These are phyloP conservation scores for Buceros bicornis DNA, from an alignment of 2,797 vertebrate genomes.

Conservation along the genomic window DNA sequence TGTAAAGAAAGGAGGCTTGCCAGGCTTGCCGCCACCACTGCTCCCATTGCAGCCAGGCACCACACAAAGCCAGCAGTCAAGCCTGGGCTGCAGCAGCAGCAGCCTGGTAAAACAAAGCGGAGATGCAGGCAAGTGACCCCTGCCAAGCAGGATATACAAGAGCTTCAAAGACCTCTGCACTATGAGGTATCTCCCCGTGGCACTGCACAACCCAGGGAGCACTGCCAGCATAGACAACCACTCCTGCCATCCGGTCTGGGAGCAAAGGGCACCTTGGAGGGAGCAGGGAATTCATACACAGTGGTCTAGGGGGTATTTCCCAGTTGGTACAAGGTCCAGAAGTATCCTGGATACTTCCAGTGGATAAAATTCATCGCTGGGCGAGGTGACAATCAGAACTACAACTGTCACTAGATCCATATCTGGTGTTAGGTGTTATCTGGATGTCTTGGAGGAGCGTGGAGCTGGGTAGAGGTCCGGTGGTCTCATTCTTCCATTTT, in stretches of 20 bases:
- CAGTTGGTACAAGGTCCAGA: neutral
- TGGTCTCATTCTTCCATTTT: no score
- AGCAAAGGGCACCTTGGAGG: neutral
- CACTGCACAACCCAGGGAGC: neutral
- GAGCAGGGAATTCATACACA: neutral
- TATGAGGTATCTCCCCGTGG: neutral
- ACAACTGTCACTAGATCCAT: no score
- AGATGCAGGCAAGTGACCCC: conserved; percentile 24
- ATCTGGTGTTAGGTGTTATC: no score
- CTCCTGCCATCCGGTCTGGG: neutral
- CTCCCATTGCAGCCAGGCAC: neutral
- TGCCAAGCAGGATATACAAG: neutral
- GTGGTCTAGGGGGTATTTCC: neutral
- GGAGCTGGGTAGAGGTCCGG: no score
- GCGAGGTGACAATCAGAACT: no score
- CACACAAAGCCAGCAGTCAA: neutral
- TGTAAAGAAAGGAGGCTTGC: neutral
- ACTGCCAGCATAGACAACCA: neutral
- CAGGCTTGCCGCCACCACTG: neutral
- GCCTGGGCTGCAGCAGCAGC: neutral
- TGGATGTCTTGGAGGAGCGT: no score
- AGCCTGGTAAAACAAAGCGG: neutral
- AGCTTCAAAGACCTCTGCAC: neutral
- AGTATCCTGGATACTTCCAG: neutral
- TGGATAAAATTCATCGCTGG: no score